phyloP scores from a whole-genome alignment of 2,888 invertebrate genomes.

The Dasypogon diadema region DNA sequence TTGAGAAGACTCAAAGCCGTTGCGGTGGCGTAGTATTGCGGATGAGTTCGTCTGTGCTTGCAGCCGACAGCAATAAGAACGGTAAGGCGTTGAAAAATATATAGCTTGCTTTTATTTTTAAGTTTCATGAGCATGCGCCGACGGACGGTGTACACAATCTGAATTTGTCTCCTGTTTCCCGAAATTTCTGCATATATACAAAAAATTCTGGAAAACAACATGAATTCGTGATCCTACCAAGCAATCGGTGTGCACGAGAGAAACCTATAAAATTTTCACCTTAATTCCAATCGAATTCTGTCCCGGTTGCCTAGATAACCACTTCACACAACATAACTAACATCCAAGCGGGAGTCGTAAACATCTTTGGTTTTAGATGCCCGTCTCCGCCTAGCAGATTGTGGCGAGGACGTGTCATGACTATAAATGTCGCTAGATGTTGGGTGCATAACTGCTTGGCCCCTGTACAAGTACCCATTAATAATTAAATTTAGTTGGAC shows the following conservation, averaged over 20 bases:
- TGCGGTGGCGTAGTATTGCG: slow-evolving; percentile 12
- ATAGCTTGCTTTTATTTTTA: background rate
- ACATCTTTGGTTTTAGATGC: background rate
- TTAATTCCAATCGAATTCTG: background rate
- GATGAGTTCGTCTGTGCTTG: slow-evolving; percentile 34
- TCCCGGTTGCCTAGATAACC: background rate
- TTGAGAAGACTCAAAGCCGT: background rate
- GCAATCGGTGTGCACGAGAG: too few relatives aligned
- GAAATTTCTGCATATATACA: too few relatives aligned
- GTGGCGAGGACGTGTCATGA: background rate
- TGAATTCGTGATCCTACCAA: too few relatives aligned
- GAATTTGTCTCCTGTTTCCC: too few relatives aligned
- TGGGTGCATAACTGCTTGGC: background rate
- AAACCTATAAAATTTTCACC: too few relatives aligned
- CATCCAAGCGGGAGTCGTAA: background rate
- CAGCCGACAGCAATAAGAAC: background rate
- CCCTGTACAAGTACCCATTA: background rate
- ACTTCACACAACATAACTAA: background rate
- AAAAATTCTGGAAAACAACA: too few relatives aligned
- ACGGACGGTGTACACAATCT: too few relatives aligned
- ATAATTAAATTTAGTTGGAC: background rate
- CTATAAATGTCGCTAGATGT: background rate
- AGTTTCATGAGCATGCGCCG: background rate
- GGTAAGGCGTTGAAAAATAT: background rate
- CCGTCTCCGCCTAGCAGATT: background rate